Conservation (phyloP, 1,140 invertebrate species). For the Brachionus plicatilis region DNA sequence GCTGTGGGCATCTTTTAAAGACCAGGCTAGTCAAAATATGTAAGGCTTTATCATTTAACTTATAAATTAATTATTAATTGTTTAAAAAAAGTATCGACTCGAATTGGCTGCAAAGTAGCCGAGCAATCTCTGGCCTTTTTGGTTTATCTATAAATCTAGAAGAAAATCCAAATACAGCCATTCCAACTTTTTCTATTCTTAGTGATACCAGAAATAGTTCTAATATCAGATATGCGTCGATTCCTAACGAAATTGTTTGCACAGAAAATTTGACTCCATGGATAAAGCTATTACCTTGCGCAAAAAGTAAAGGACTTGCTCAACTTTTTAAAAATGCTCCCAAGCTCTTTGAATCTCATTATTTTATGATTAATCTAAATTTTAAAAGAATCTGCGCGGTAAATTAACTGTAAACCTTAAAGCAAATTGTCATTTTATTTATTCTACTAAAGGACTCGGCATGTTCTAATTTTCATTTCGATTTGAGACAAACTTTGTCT, state of each 20-base stretch:
- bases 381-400: conserved; percentile 71
- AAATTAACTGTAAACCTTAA: conserved; percentile 42
- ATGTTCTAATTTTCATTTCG: not conserved
- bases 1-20: conserved; percentile 81
- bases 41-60: conserved; percentile 46
- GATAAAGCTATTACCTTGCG: conserved; percentile 89
- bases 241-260: conserved; percentile 91
- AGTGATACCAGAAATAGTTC: not conserved
- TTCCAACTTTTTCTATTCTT: not conserved
- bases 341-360: conserved; percentile 83
- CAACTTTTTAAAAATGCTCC: conserved; percentile 80
- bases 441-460: not conserved
- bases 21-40: conserved; percentile 54
- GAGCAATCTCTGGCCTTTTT: conserved; percentile 35
- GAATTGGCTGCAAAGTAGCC: conserved; percentile 14
- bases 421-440: not conserved
- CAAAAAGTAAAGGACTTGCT: conserved; percentile 47
- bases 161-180: conserved; percentile 11
- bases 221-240: conserved; percentile 69
- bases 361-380: conserved; percentile 82
- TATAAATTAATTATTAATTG: not conserved
- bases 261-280: conserved; percentile 95
- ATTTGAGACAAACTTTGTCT: conserved; percentile 23
- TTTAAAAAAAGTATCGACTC: not conserved
- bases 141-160: conserved; percentile 13